Evolutionary conservation across 2,888 invertebrate genomes (phyloP).

Genomic region (Himalopsyche kuldschensis): DNA sequence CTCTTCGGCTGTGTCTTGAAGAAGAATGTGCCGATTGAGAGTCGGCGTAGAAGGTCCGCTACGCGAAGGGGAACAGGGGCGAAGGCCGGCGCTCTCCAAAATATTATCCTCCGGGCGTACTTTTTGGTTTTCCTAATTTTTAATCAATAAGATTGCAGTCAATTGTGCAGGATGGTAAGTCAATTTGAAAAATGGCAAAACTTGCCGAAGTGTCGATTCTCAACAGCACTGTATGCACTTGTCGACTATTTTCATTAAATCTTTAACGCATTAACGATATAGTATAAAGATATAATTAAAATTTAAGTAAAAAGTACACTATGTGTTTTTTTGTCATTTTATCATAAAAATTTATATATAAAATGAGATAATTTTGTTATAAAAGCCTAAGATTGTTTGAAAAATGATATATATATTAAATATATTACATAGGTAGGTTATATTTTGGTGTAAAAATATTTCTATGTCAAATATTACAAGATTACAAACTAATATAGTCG

Average conservation of each 20-base stretch:
- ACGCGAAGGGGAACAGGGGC: background rate
- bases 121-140: background rate
- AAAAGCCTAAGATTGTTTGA: conserved; percentile 24
- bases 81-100: background rate
- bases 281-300: conserved; percentile 4
- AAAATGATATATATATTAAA: conserved; percentile 19
- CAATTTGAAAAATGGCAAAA: conserved; percentile 34
- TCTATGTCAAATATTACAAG: conserved; percentile 34
- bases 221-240: background rate
- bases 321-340: conserved; percentile 7
- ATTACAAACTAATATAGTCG: conserved; percentile 41
- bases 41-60: background rate
- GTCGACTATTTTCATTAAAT: background rate
- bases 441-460: conserved; percentile 38
- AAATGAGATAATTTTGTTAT: conserved; percentile 30
- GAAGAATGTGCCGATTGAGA: background rate
- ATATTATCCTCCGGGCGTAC: background rate
- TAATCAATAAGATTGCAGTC: background rate
- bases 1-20: background rate
- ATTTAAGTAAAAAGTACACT: conserved; percentile 14
- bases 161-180: background rate
- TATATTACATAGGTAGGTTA: conserved; percentile 34
- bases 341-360: conserved; percentile 3
- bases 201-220: background rate
- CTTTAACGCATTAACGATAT: background rate